These are phyloP conservation scores for Andrena bucephala DNA, from an alignment of 2,888 invertebrate genomes.

Conservation along the genomic window DNA sequence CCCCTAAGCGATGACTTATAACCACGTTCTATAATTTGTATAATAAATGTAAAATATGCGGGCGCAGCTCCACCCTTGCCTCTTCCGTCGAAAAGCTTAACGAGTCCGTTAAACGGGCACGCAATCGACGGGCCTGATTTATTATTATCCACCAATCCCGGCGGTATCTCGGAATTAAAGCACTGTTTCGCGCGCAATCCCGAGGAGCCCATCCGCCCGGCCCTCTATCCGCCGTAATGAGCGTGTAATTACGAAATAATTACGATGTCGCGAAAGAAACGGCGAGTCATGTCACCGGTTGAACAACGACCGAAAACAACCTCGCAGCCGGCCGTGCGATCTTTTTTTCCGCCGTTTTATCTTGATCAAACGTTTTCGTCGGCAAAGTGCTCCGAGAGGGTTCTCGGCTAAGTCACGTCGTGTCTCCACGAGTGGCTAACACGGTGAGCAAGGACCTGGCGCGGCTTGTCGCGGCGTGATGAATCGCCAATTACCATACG, in stretches of 20 bases:
- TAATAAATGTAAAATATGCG: slow-evolving; percentile 46
- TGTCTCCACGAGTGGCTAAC: slow-evolving; percentile 69
- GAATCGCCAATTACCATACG: slow-evolving; percentile 72
- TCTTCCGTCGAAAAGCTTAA: slow-evolving; percentile 5
- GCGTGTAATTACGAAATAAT: slow-evolving; percentile 70
- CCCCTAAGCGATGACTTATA: slow-evolving; percentile 18
- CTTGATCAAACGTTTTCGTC: slow-evolving; percentile 70
- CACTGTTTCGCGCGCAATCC: slow-evolving; percentile 44
- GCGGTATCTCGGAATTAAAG: slow-evolving; percentile 15
- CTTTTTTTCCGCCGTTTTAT: slow-evolving; percentile 57
- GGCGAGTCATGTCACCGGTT: slow-evolving; percentile 60
- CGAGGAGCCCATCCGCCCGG: neutral
- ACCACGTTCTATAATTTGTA: slow-evolving; percentile 42
- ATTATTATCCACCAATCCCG: slow-evolving; percentile 31
- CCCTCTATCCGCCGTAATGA: slow-evolving; percentile 56
- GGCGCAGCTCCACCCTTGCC: slow-evolving; percentile 14
- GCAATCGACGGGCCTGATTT: slow-evolving; percentile 9
- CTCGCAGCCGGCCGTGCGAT: neutral
- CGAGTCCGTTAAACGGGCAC: neutral
- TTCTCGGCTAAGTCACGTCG: slow-evolving; percentile 55
- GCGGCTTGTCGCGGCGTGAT: slow-evolving; percentile 66
- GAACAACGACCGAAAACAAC: slow-evolving; percentile 57
- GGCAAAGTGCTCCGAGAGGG: slow-evolving; percentile 61
- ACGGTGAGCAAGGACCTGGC: slow-evolving; percentile 65
- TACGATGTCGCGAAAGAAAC: slow-evolving; percentile 64